phyloP scores from a whole-genome alignment of 2,113 vertebrate genomes.

The Lipophrys pholis region DNA sequence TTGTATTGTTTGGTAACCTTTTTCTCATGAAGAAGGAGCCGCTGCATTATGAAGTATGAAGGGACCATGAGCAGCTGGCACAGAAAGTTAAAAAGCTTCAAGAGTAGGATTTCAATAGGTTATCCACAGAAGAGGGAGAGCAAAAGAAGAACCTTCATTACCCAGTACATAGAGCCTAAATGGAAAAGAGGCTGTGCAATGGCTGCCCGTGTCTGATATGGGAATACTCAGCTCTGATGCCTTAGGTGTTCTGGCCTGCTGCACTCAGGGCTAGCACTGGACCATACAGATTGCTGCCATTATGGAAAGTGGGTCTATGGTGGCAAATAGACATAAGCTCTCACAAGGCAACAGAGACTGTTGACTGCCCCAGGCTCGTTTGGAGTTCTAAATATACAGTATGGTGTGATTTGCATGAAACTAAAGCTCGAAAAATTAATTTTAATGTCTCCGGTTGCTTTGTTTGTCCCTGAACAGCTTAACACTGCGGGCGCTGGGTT shows the following conservation, averaged over 20 bases:
- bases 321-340: slow-evolving; percentile 66
- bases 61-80: slow-evolving; percentile 24
- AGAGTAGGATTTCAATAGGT: slow-evolving; percentile 73
- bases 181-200: slow-evolving; percentile 71
- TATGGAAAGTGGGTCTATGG: slow-evolving; percentile 73
- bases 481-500: slow-evolving; percentile 41
- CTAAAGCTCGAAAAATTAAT: slow-evolving; percentile 46
- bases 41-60: slow-evolving; percentile 34
- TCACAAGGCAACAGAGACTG: slow-evolving; percentile 44
- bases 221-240: slow-evolving; percentile 74
- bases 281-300: slow-evolving; percentile 78
- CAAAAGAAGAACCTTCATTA: slow-evolving; percentile 73
- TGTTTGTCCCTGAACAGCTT: slow-evolving; percentile 54
- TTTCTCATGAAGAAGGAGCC: slow-evolving; percentile 11
- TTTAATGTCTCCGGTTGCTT: slow-evolving; percentile 47
- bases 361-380: slow-evolving; percentile 40
- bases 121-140: slow-evolving; percentile 58
- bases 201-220: slow-evolving; percentile 73
- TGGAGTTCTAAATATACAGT: slow-evolving; percentile 48
- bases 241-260: slow-evolving; percentile 76
- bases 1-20: slow-evolving; percentile 4
- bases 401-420: slow-evolving; percentile 60
- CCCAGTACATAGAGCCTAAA: slow-evolving; percentile 67
- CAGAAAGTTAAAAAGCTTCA: slow-evolving; percentile 64
- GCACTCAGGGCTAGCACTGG: slow-evolving; percentile 68